Evolutionary conservation across 2,888 invertebrate genomes (phyloP), one percentile per base, ranked within the genome.

Genomic region (Mycalesis mineus): DNA sequence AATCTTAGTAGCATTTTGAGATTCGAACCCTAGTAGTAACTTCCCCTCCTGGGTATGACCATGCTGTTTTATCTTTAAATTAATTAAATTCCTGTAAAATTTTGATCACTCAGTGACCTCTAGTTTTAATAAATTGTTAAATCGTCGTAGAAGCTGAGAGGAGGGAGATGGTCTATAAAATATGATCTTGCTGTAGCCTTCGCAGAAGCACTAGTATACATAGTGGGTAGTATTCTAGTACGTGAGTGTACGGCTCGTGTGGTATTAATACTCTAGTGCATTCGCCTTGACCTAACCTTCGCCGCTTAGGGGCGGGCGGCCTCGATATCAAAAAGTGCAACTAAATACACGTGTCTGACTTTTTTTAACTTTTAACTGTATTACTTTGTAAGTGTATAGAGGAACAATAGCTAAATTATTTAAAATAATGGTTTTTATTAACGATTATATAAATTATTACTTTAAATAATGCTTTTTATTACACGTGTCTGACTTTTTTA

Each of bases 201-300:
- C 52, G 55, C 39, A 50, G 11, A 49, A 64, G 64, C 55, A 55
- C 48, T 44, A 39, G n/a, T n/a, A n/a, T n/a, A n/a, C n/a, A n/a
- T n/a, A n/a, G n/a, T n/a, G 48, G 50, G 37, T 47, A 55, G 55
- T 52, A 57, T 51, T 56, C 51, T 71, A 66, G 51, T 52, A 57
- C 57, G 50, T 45, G 56, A 37, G 57, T 54, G 70, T 66, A 66
- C 65, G 67, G 62, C 60, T 56, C 64, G 61, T 65, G 57, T 57
- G 61, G 62, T 68, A 69, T 68, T 62, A 62, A 68, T 65, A 68
- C 56, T 63, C 64, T 68, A 70, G 70, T 80, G 82, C 77, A 80
- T 70, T 68, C 66, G 69, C 86, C 86, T 83, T 87, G 87, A 80
- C 86, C 84, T 55, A 73, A 68, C 84, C 84, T 82, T 82, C 77